Evolutionary conservation across 1,140 invertebrate species (phyloP).

Genomic region (Maniola jurtina): DNA sequence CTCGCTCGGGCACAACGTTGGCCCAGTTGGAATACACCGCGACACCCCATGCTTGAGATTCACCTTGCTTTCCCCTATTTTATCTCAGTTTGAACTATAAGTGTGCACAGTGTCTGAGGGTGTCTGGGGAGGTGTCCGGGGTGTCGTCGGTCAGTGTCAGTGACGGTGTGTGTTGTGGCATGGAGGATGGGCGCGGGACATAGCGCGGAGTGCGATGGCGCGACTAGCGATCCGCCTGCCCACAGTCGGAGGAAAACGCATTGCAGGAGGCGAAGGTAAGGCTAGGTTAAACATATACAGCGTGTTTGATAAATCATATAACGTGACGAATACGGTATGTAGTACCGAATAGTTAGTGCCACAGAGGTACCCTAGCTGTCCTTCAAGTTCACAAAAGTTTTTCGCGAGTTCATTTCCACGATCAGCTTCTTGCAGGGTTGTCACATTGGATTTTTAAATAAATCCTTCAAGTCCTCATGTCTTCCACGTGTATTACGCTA

Average conservation of each 20-base stretch:
- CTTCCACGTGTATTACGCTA: too few relatives aligned
- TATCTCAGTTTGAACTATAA: background rate
- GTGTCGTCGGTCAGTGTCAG: slow-evolving; percentile 53
- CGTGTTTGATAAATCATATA: too few relatives aligned
- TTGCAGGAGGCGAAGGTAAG: slow-evolving; percentile 66
- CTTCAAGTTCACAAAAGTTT: too few relatives aligned
- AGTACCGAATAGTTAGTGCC: background rate
- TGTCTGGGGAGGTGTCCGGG: slow-evolving; percentile 25
- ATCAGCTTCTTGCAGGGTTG: too few relatives aligned
- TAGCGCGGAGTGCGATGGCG: slow-evolving; percentile 66
- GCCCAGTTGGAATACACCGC: slow-evolving; percentile 29
- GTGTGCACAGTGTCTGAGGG: background rate
- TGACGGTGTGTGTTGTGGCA: slow-evolving; percentile 68
- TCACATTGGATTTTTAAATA: too few relatives aligned
- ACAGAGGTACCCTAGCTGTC: too few relatives aligned
- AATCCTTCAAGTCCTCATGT: too few relatives aligned
- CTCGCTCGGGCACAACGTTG: slow-evolving; percentile 57
- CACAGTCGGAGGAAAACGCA: slow-evolving; percentile 54
- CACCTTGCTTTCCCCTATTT: too few relatives aligned
- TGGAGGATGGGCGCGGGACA: slow-evolving; percentile 72
- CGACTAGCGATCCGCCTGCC: slow-evolving; percentile 69
- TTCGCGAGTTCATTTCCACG: too few relatives aligned
- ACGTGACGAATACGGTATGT: too few relatives aligned
- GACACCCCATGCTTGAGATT: slow-evolving; percentile 20
- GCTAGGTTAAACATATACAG: background rate